Evolutionary conservation across 2,113 vertebrate genomes (phyloP), one percentile per base, ranked within the genome.

Genomic region (Cygnus atratus): DNA sequence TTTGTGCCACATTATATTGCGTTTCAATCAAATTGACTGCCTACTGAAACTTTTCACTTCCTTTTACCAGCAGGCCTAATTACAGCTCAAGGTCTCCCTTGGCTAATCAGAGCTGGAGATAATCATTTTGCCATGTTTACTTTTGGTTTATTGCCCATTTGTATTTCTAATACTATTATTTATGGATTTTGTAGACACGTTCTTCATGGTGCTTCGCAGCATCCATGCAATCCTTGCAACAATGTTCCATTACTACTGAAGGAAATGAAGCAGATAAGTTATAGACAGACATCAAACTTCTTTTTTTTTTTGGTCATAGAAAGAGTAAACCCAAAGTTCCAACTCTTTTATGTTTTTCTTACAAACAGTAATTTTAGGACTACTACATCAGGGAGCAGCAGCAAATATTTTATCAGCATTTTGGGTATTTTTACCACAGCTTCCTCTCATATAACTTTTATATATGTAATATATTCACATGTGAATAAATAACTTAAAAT

Each of bases 31-130:
- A 29, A 44, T 16, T 63, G 61, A n/a, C n/a, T 66, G n/a, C 82
- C 52, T 46, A 59, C 31, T 63, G 72, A 57, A 85, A 92, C 71
- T 50, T 43, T 84, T 70, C 43, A 63, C 63, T 93, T 85, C 85
- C 88, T 67, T 80, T 84, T 26, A 93, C 22, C 85, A 67, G 37
- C n/a, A 9, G 39, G 62, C 48, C 62, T 87, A 29, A 63, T 54
- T 76, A 66, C 0, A 0, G 63, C 39, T 90, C 71, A 79, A 87
- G 67, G 74, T 87, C 54, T 87, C 50, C 59, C 20, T 35, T 61
- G 9, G 33, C 58, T 17, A 37, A 24, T 37, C 14, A 62, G 25
- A 62, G 24, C 35, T 37, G 59, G 59, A 62, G 35, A 62, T 25
- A 62, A 62, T 24, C 68, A 50, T 87, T 73, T 44, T 66, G 78